Evolutionary conservation across 2,888 invertebrate genomes (phyloP), one percentile per base, ranked within the genome.

Genomic region (Laspeyria flexula): DNA sequence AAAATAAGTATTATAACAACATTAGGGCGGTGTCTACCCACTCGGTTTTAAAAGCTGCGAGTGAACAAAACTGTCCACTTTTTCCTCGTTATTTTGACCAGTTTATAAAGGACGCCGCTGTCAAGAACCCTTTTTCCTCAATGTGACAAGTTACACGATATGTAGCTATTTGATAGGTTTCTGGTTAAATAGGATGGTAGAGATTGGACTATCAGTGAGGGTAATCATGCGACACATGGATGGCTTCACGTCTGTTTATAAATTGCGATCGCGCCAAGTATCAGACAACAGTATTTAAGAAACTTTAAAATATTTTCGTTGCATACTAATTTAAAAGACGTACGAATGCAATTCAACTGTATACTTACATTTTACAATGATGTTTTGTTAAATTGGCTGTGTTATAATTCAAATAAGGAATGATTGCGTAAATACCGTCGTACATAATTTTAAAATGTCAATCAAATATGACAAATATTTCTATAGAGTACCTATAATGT

Each of bases 1-100:
- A 37, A 57, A 45, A 56, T 47, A 29, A 13, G 45, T 47, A 18
- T 46, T 43, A 23, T 61, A 55, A 58, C 50, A 35, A 47, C 40
- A 41, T 55, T 55, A 65, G 30, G 23, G 39, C 48, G 37, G 23
- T 29, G 25, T 33, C 46, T 34, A 46, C 42, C 60, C 31, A 29
- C 35, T 25, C 44, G 34, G 40, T 50, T 58, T 38, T 43, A 53
- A 55, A 52, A 55, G 47, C 54, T 45, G 49, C 37, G 37, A 43
- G 44, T 40, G 48, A 50, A 53, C 16, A 27, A 39, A 39, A 47
- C 16, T 48, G 47, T 40, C 30, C n/a, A 33, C 29, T 46, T 18
- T 40, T 43, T 47, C n/a, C 43, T 54, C 59, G 47, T 54, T 51
- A 51, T 43, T 47, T 30, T 37, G 18, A 16, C 18, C 25, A 44